These are phyloP conservation scores for Junonia oenone DNA, from an alignment of 2,888 invertebrate genomes.

Conservation along the genomic window DNA sequence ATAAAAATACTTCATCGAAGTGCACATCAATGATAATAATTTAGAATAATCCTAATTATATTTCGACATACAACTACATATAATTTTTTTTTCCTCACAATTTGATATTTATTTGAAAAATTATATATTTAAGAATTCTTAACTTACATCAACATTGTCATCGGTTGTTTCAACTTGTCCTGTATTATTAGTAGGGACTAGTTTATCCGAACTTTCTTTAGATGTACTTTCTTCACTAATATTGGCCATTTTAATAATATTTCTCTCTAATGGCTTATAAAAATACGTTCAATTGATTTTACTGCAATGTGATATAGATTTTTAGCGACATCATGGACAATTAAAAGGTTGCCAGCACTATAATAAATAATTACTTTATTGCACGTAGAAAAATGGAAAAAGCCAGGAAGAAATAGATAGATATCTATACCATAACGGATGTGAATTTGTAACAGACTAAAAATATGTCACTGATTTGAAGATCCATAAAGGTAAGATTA, in stretches of 20 bases:
- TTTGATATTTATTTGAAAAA: background rate
- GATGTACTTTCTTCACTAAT: slow-evolving; percentile 38
- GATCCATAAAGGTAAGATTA: too few relatives aligned
- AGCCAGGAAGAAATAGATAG: too few relatives aligned
- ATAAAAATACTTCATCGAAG: background rate
- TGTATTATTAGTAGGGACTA: slow-evolving; percentile 41
- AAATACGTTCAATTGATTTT: slow-evolving; percentile 14
- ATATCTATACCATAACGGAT: too few relatives aligned
- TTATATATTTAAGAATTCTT: background rate
- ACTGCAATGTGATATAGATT: slow-evolving; percentile 21
- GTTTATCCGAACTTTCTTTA: slow-evolving; percentile 42
- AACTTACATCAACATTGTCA: slow-evolving; percentile 57
- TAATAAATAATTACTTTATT: too few relatives aligned
- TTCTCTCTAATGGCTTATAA: background rate
- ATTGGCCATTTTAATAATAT: slow-evolving; percentile 33
- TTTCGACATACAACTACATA: background rate
- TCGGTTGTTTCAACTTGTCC: slow-evolving; percentile 38
- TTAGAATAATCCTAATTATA: background rate
- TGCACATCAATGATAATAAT: background rate
- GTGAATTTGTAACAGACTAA: too few relatives aligned
- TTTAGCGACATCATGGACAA: slow-evolving; percentile 24
- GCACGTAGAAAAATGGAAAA: too few relatives aligned
- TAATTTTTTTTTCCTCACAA: background rate
- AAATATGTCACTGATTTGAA: too few relatives aligned
- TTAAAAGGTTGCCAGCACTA: background rate